Base-by-base conservation (phyloP, 2,113 vertebrate genomes). In the Chrysemys picta region DNA sequence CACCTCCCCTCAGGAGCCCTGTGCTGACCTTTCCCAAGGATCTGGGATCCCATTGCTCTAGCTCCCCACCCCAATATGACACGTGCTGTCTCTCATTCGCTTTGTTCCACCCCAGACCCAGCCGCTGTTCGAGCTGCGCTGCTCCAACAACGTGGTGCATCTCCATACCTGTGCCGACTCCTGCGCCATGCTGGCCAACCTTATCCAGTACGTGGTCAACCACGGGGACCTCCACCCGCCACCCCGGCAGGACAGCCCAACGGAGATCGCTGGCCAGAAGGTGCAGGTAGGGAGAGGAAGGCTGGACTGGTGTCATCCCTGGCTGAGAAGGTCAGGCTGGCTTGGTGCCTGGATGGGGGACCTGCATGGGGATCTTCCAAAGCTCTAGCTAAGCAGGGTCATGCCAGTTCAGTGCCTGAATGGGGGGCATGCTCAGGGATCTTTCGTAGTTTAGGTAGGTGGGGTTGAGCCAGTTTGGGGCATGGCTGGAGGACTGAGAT, bases 121-220 rank as follows among this genome's bases (percentile, higher is more conserved):
- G 98, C 99, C 99, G 0, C 98, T 99, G 62, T 99, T 99, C 19
- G 99, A 99, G 97, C 99, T 99, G 24, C 99, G 99, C 59, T 99
- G 99, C 97, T 99, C 99, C 97, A 99, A 99, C 97, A 99, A 99
- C 4, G 98, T 99, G 81, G 98, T 99, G 25, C 99, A 99, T 10
- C 92, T 99, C 45, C 99, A 99, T 93, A 99, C 99, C 76, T 99
- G 99, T n/a, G 99, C 99, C 0, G 99, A 99, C 97, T 99, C 99
- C 49, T 99, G 99, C 6, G 99, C 99, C 3, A 98, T 98, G 85
- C 98, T 99, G 45, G 96, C 98, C 94, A 99, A 99, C 96, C 95
- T 99, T 96, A 98, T 99, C 80, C 99, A 99, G 97, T 99, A 99
- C 76, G 97, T 99, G 89, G 98, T 98, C 49, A 98, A 98, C n/a